These are phyloP conservation scores for Gnathonemus echidnorhynchus DNA, from an alignment of 2,113 vertebrate species.

Conservation along the genomic window DNA sequence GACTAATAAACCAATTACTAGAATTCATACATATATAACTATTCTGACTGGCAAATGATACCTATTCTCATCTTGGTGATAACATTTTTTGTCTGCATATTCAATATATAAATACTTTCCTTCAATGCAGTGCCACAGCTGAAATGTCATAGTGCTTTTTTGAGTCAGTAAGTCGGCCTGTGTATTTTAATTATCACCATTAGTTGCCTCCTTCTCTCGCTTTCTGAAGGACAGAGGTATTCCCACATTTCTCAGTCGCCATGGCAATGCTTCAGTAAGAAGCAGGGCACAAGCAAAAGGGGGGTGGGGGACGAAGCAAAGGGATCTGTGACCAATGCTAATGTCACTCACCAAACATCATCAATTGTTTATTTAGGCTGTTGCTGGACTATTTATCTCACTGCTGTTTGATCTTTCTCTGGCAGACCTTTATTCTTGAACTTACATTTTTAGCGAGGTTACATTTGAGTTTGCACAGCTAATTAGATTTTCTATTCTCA, in stretches of 20 bases:
- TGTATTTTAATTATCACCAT: conserved; percentile 50
- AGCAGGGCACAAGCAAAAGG: conserved; percentile 31
- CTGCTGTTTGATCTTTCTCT: not conserved
- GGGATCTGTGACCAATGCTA: conserved; percentile 40
- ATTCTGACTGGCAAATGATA: not conserved
- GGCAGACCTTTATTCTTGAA: not conserved
- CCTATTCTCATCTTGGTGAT: not conserved
- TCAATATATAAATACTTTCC: not conserved
- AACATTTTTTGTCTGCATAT: not conserved
- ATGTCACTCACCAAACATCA: conserved; percentile 17
- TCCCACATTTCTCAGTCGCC: conserved; percentile 70
- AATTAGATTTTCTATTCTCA: conserved; percentile 7
- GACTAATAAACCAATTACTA: conserved; percentile 43
- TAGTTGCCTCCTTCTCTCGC: conserved; percentile 27
- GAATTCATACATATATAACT: not conserved
- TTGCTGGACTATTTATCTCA: not conserved
- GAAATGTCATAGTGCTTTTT: conserved; percentile 47
- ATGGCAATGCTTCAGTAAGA: conserved; percentile 67
- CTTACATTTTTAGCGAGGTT: not conserved
- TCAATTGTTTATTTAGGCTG: conserved; percentile 13
- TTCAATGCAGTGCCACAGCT: conserved; percentile 24
- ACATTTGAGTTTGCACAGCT: not conserved
- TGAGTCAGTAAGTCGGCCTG: conserved; percentile 34
- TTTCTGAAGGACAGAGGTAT: conserved; percentile 69
- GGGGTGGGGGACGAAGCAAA: conserved; percentile 30